Conservation (phyloP, 1,140 invertebrate genomes). For the Rhyacophila brunnea region DNA sequence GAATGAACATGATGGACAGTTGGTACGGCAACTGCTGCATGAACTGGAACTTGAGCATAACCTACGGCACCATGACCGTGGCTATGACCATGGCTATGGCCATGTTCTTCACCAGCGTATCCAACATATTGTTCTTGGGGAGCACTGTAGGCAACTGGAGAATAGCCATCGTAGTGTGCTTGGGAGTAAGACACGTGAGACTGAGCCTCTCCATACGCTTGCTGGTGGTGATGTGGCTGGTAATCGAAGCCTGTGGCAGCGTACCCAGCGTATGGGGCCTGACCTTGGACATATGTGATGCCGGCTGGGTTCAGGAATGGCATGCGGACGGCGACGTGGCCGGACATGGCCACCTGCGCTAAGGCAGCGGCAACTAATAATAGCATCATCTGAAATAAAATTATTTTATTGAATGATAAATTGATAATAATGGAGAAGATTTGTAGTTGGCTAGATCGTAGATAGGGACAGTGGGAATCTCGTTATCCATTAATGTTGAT, state of each 20-base stretch:
- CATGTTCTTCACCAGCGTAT: neutral
- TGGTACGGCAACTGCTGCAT: constrained; percentile 40
- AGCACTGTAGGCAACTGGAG: neutral
- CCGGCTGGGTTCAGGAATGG: constrained; percentile 53
- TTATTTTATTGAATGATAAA: neutral
- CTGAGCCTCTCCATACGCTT: constrained; percentile 33
- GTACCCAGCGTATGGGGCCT: constrained; percentile 3
- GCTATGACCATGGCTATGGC: too few relatives aligned
- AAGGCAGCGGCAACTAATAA: constrained; percentile 41
- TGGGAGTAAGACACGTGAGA: constrained; percentile 41
- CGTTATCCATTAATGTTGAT: too few relatives aligned
- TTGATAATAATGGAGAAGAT: too few relatives aligned
- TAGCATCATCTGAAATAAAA: constrained; percentile 39
- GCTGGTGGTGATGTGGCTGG: constrained; percentile 7
- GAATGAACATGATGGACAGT: constrained; percentile 53
- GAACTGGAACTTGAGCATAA: constrained; percentile 26
- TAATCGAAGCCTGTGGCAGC: neutral
- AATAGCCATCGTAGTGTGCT: neutral
- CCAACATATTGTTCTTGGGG: neutral
- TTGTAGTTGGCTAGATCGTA: too few relatives aligned
- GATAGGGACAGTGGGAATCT: too few relatives aligned
- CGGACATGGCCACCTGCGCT: constrained; percentile 39
- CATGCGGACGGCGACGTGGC: constrained; percentile 45
- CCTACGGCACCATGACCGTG: constrained; percentile 2
- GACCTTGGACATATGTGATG: constrained; percentile 46